phyloP scores from a whole-genome alignment of 2,113 vertebrate species.

The Hyaena hyaena region DNA sequence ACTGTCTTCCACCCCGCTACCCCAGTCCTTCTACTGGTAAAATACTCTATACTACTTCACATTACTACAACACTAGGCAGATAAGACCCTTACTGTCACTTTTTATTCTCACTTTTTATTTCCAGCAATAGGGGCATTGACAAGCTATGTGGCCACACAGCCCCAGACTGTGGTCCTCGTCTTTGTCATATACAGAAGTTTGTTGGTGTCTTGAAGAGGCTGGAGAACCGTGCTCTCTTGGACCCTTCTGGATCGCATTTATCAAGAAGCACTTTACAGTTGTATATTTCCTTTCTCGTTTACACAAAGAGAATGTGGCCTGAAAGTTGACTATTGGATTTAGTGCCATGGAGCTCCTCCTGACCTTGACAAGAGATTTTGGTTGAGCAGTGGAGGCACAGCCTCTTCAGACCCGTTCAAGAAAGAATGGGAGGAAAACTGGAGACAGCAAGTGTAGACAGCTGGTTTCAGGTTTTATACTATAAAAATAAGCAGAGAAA shows the following conservation, averaged over 20 bases:
- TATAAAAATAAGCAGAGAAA: not conserved
- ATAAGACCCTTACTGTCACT: not conserved
- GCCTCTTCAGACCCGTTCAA: not conserved
- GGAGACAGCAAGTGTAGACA: not conserved
- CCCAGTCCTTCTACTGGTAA: not conserved
- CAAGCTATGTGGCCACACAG: not conserved
- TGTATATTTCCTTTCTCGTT: not conserved
- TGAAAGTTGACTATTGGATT: not conserved
- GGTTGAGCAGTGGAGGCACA: not conserved
- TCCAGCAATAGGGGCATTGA: not conserved
- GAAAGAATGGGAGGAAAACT: not conserved
- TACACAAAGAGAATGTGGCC: not conserved
- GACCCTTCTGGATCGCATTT: not conserved
- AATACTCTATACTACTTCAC: not conserved
- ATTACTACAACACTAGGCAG: not conserved
- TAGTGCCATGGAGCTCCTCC: not conserved
- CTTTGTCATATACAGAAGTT: not conserved
- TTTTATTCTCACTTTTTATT: not conserved
- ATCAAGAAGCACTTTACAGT: not conserved
- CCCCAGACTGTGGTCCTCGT: not conserved
- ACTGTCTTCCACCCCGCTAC: not conserved
- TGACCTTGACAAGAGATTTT: not conserved
- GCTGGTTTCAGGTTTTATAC: not conserved
- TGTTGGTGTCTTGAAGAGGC: not conserved
- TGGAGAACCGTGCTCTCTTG: not conserved